These are phyloP conservation scores for Cryptocephalus moraei DNA, from an alignment of 2,888 invertebrate genomes.

Conservation along the genomic window DNA sequence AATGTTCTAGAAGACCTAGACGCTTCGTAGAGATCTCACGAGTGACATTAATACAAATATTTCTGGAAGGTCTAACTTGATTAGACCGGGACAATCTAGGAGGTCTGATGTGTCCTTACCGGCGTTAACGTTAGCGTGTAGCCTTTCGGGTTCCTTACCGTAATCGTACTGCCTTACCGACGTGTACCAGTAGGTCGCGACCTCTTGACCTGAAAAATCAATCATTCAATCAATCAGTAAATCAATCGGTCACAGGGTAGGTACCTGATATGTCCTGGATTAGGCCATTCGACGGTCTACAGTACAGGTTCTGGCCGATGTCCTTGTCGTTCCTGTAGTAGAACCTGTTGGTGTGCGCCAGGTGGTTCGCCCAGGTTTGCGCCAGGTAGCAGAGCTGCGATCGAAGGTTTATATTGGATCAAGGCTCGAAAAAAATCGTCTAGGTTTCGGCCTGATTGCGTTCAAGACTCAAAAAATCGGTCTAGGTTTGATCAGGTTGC, in stretches of 20 bases:
- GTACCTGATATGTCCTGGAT: conserved; percentile 60
- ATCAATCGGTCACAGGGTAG: neutral
- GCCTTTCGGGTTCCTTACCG: conserved; percentile 59
- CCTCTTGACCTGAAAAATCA: conserved; percentile 57
- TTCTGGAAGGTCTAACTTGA: neutral
- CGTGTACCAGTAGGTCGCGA: conserved; percentile 73
- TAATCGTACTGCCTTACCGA: conserved; percentile 67
- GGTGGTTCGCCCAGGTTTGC: conserved; percentile 80
- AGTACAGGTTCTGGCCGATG: conserved; percentile 73
- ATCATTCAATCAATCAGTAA: neutral
- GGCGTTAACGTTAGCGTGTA: conserved; percentile 70
- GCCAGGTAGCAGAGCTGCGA: conserved; percentile 67
- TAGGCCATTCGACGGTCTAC: conserved; percentile 56
- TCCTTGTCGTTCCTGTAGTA: conserved; percentile 66
- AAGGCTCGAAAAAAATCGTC: too few species aligned
- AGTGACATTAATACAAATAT: neutral
- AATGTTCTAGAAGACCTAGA: too few species aligned
- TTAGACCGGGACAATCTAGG: neutral
- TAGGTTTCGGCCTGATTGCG: too few species aligned
- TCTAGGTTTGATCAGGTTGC: too few species aligned
- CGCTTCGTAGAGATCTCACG: too few species aligned
- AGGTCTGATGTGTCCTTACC: conserved; percentile 41
- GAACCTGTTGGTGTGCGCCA: conserved; percentile 72
- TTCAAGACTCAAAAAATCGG: too few species aligned
- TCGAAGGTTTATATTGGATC: conserved; percentile 7